phyloP scores from a whole-genome alignment of 2,888 invertebrate genomes.

The Eucriotettix oculatus region DNA sequence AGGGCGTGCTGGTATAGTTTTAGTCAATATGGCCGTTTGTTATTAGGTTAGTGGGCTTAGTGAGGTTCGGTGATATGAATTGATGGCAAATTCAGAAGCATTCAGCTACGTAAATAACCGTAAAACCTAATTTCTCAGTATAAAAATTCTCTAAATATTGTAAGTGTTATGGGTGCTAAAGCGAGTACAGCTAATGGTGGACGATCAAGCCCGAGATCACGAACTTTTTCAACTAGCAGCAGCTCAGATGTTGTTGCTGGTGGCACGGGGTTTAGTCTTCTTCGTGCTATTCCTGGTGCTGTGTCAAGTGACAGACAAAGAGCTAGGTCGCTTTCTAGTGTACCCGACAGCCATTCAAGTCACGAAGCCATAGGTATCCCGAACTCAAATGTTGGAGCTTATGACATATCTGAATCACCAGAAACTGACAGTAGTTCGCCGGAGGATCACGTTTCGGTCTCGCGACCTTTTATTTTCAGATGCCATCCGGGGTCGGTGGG shows the following conservation, averaged over 20 bases:
- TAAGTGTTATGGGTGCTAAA: slow-evolving; percentile 56
- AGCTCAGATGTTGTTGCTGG: slow-evolving; percentile 42
- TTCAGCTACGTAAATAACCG: slow-evolving; percentile 2
- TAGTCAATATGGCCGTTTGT: slow-evolving; percentile 33
- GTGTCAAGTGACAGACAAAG: slow-evolving; percentile 64
- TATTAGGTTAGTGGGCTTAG: slow-evolving; percentile 28
- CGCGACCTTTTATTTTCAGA: too few species aligned
- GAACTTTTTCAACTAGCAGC: slow-evolving; percentile 60
- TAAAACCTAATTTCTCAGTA: slow-evolving; percentile 1
- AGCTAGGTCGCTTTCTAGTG: slow-evolving; percentile 66
- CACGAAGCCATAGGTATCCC: slow-evolving; percentile 45
- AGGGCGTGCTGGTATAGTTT: slow-evolving; percentile 10
- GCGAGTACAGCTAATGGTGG: slow-evolving; percentile 59
- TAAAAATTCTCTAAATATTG: too few species aligned
- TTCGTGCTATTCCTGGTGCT: slow-evolving; percentile 50
- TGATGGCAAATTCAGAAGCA: slow-evolving; percentile 11
- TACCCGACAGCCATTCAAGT: slow-evolving; percentile 47
- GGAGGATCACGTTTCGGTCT: slow-evolving; percentile 42
- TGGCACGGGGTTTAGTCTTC: slow-evolving; percentile 38
- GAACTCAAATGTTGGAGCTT: slow-evolving; percentile 36
- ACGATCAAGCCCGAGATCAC: slow-evolving; percentile 54
- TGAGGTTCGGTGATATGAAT: slow-evolving; percentile 7
- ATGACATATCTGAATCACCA: slow-evolving; percentile 43
- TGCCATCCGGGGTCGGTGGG: too few species aligned
- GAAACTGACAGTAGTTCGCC: slow-evolving; percentile 52